Conservation (phyloP, 2,797 vertebrate genomes). For the Pangasius krempfi region DNA sequence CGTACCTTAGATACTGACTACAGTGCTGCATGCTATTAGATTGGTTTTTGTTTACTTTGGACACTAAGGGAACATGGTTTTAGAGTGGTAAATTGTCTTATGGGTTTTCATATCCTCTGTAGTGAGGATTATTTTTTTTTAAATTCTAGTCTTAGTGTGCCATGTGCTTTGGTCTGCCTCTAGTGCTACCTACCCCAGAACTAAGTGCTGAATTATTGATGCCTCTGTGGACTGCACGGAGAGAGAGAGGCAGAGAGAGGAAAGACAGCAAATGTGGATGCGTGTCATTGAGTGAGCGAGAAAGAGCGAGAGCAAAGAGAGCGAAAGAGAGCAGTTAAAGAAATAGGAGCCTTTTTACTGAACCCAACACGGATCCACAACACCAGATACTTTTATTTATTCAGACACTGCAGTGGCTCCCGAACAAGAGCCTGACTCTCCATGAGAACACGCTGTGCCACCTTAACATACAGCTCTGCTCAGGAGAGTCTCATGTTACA, state of each 20-base stretch:
- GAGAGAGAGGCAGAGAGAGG: conserved; percentile 48
- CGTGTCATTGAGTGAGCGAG: conserved; percentile 45
- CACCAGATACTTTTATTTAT: conserved; percentile 84
- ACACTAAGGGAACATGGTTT: conserved; percentile 39
- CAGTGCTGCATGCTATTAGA: background rate
- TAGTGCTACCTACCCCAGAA: conserved; percentile 70
- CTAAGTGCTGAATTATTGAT: conserved; percentile 80
- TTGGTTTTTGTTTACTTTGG: conserved; percentile 30
- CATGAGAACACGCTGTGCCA: conserved; percentile 67
- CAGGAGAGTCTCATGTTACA: conserved; percentile 55
- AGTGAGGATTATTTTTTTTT: conserved; percentile 36
- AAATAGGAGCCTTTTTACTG: conserved; percentile 73
- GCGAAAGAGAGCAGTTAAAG: conserved; percentile 67
- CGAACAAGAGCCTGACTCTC: conserved; percentile 70
- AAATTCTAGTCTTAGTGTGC: conserved; percentile 40
- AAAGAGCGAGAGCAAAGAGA: conserved; percentile 44
- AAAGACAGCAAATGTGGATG: conserved; percentile 39
- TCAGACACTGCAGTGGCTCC: conserved; percentile 70
- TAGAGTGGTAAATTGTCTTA: conserved; percentile 29
- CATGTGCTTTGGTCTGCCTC: conserved; percentile 61
- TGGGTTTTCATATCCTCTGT: conserved; percentile 28
- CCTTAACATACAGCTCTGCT: conserved; percentile 50
- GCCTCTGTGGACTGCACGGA: conserved; percentile 56
- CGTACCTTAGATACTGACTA: background rate
- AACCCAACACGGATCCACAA: conserved; percentile 77